phyloP scores from a whole-genome alignment of 2,888 invertebrate species.

The Ramazzottius varieornatus region DNA sequence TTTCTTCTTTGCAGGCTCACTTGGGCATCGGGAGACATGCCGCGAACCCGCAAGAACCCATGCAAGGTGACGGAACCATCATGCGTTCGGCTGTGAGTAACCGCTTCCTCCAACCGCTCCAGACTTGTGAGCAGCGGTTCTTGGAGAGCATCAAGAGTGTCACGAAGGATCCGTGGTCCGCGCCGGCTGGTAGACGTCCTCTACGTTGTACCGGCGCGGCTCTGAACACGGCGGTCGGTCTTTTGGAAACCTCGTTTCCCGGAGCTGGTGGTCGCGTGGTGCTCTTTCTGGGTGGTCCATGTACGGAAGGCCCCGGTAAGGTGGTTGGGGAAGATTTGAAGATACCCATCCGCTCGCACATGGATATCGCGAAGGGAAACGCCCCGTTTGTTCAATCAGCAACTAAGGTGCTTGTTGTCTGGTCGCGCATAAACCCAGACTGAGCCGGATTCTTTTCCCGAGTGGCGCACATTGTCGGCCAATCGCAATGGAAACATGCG shows the following conservation, averaged over 20 bases:
- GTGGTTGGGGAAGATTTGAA: constrained; percentile 91
- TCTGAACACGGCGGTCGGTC: constrained; percentile 73
- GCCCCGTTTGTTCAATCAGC: constrained; percentile 95
- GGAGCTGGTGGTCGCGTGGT: constrained; percentile 84
- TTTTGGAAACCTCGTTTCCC: constrained; percentile 84
- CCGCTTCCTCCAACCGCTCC: constrained; percentile 82
- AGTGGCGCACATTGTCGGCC: too few species aligned
- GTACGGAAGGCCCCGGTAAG: constrained; percentile 89
- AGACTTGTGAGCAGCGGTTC: constrained; percentile 76
- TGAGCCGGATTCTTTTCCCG: too few species aligned
- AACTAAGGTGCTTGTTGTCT: constrained; percentile 37
- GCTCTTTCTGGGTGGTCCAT: constrained; percentile 88
- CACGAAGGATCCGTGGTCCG: constrained; percentile 73
- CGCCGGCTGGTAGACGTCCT: constrained; percentile 72
- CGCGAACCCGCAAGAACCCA: neutral
- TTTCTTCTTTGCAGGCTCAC: neutral
- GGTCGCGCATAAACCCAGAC: too few species aligned
- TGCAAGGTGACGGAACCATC: neutral
- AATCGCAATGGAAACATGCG: too few species aligned
- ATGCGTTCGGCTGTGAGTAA: too few species aligned
- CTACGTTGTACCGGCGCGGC: constrained; percentile 88
- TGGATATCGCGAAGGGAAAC: constrained; percentile 85
- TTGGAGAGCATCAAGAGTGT: constrained; percentile 75
- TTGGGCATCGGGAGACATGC: neutral
- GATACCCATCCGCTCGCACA: constrained; percentile 87